These are phyloP conservation scores for Cordilura impudica DNA, from an alignment of 2,888 invertebrate species.

Conservation along the genomic window DNA sequence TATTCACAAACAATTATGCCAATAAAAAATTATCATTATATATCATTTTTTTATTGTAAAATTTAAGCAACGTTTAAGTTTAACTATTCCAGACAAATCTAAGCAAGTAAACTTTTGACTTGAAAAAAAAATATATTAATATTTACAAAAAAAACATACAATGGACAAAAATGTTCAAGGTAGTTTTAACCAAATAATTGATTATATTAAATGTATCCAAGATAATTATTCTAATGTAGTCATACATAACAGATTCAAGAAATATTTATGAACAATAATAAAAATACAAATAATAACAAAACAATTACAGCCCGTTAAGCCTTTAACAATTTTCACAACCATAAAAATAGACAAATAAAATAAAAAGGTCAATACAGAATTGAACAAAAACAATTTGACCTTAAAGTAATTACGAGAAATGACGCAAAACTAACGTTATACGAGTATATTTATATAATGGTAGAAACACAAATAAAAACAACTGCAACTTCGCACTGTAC, in stretches of 20 bases:
- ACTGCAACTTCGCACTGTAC: not conserved
- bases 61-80: too few species aligned
- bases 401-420: not conserved
- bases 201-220: too few species aligned
- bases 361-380: not conserved
- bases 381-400: not conserved
- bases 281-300: not conserved
- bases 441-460: not conserved
- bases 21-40: too few species aligned
- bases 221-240: too few species aligned
- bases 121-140: too few species aligned
- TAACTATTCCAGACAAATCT: too few species aligned
- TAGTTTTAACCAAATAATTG: too few species aligned
- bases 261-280: not conserved
- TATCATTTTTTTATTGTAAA: too few species aligned
- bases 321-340: not conserved
- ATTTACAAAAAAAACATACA: too few species aligned
- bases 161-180: too few species aligned
- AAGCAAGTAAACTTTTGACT: too few species aligned
- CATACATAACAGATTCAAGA: not conserved
- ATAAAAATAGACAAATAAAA: not conserved
- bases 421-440: constrained; percentile 9
- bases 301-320: not conserved
- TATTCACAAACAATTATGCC: too few species aligned
- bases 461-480: not conserved